These are phyloP conservation scores for Artemia sp. DNA, from an alignment of 2,888 invertebrate genomes.

Conservation along the genomic window DNA sequence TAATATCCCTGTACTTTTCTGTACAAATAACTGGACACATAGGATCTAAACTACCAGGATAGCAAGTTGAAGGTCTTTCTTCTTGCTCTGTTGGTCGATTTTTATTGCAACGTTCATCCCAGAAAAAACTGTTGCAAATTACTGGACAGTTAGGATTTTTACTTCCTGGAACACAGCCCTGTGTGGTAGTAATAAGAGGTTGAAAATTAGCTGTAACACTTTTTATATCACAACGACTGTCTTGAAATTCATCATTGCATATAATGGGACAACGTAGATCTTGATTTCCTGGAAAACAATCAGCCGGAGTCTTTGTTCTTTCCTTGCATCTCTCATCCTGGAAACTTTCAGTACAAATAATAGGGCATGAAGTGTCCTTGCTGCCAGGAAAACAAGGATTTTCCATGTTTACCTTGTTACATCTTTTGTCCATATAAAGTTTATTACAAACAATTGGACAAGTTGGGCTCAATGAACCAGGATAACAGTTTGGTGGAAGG, in stretches of 20 bases:
- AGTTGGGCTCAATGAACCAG: constrained; percentile 30
- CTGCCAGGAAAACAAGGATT: constrained; percentile 15
- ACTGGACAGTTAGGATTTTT: constrained; percentile 28
- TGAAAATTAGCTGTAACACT: constrained; percentile 20
- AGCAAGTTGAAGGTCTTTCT: constrained; percentile 19
- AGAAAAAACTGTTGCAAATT: no score
- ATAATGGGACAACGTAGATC: constrained; percentile 15
- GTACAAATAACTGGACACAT: constrained; percentile 15
- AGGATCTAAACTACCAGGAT: constrained; percentile 19
- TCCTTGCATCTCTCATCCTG: constrained; percentile 22
- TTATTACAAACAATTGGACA: constrained; percentile 27
- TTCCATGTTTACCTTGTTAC: constrained; percentile 17
- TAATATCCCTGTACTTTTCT: neutral
- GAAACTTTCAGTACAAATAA: neutral
- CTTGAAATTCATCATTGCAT: neutral
- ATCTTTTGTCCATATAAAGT: constrained; percentile 23
- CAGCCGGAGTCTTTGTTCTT: constrained; percentile 25
- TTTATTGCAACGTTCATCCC: no score
- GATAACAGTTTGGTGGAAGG: constrained; percentile 24
- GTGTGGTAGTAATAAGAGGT: constrained; percentile 23
- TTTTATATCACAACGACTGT: constrained; percentile 16
- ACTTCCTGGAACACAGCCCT: constrained; percentile 28
- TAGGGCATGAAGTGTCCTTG: neutral
- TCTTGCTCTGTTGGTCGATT: no score
- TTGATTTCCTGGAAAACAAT: constrained; percentile 20